These are phyloP conservation scores for Diogma glabrata DNA, from an alignment of 2,888 invertebrate species.

Conservation along the genomic window DNA sequence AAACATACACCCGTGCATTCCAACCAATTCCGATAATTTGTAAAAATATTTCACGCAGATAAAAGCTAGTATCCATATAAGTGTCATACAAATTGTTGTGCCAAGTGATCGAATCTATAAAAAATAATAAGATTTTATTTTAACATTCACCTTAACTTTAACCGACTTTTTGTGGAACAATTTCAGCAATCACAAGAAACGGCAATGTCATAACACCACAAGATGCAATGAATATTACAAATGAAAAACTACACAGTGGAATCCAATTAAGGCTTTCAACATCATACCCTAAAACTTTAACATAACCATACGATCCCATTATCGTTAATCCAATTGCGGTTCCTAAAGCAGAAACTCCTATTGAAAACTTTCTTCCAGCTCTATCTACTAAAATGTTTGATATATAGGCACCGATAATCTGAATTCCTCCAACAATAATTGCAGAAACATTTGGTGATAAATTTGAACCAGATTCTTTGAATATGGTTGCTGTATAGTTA, in stretches of 20 bases:
- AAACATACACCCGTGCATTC: constrained; percentile 30
- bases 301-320: constrained; percentile 26
- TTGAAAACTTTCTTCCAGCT: constrained; percentile 27
- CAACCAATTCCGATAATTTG: constrained; percentile 22
- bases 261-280: constrained; percentile 27
- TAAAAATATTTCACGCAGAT: constrained; percentile 22
- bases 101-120: constrained; percentile 15
- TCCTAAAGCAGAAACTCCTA: constrained; percentile 25
- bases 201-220: constrained; percentile 31
- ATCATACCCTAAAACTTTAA: constrained; percentile 23
- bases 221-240: constrained; percentile 30
- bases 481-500: constrained; percentile 33
- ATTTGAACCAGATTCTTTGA: constrained; percentile 29
- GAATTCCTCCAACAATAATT: constrained; percentile 31
- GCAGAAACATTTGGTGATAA: constrained; percentile 27
- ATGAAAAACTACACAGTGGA: constrained; percentile 31
- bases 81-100: constrained; percentile 16
- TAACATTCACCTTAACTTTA: constrained; percentile 14
- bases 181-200: constrained; percentile 30
- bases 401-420: constrained; percentile 30
- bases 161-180: constrained; percentile 28
- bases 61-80: constrained; percentile 22
- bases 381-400: constrained; percentile 31
- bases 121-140: constrained; percentile 16
- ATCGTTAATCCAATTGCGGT: constrained; percentile 26